A percentile compares a stretch with the other conserved stretches of the same genome.
Conservation (phyloP, 2,888 invertebrate genomes). For the Temnothorax rugatulus region DNA sequence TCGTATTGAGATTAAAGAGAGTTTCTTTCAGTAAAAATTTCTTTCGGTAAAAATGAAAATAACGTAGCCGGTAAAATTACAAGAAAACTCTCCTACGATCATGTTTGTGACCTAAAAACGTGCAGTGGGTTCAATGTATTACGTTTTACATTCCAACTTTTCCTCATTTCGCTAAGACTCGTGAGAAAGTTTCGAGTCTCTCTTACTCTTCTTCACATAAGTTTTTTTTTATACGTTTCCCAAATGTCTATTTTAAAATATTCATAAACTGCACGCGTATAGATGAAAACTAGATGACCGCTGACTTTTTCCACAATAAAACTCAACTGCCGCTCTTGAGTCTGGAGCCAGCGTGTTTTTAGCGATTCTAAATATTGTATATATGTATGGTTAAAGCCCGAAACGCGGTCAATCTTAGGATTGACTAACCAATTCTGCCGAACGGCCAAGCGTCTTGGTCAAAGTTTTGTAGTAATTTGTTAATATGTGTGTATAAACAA, state of each 20-base stretch:
- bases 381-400: too few species aligned
- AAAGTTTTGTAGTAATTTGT: too few species aligned
- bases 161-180: background rate
- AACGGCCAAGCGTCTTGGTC: too few species aligned
- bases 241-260: background rate
- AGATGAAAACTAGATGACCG: background rate
- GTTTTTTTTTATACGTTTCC: background rate
- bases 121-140: background rate
- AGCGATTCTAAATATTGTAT: background rate
- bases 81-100: background rate
- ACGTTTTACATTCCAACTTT: slow-evolving; percentile 17
- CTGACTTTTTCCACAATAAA: background rate
- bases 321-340: slow-evolving; percentile 1
- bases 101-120: background rate
- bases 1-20: background rate
- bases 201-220: background rate
- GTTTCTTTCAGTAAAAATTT: too few species aligned
- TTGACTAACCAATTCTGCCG: too few species aligned
- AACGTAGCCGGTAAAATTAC: background rate
- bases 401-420: too few species aligned
- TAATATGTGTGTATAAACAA: too few species aligned
- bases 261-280: background rate
- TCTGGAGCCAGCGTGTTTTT: background rate
- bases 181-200: slow-evolving; percentile 17
- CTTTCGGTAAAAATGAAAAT: background rate